Conservation (phyloP, 2,888 invertebrate species). For the Celastrina argiolus region DNA sequence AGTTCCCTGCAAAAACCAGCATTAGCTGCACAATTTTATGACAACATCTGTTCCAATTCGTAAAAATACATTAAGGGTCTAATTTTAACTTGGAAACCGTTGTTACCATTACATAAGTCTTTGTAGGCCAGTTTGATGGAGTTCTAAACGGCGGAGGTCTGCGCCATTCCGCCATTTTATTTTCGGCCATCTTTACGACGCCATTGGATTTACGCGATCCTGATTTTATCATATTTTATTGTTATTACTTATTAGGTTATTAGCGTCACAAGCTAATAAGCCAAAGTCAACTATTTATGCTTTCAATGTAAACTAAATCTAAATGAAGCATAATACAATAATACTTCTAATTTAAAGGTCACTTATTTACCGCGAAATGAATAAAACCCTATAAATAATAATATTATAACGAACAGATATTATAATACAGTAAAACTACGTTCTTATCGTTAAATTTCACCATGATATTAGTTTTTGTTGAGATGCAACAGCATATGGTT, state of each 20-base stretch:
- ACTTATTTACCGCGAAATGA: too few relatives aligned
- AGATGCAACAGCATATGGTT: too few relatives aligned
- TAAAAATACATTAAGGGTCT: constrained; percentile 11
- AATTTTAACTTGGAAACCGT: constrained; percentile 16
- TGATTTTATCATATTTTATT: constrained; percentile 6
- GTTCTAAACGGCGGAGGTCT: constrained; percentile 18
- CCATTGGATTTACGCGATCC: constrained; percentile 1
- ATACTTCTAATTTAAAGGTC: too few relatives aligned
- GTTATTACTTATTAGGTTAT: not conserved
- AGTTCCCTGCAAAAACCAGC: not conserved
- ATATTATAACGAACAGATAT: too few relatives aligned
- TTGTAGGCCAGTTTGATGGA: constrained; percentile 15
- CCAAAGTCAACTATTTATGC: too few relatives aligned
- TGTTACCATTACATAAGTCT: constrained; percentile 18
- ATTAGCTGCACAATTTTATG: not conserved
- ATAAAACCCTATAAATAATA: too few relatives aligned
- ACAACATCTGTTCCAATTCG: not conserved
- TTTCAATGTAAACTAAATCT: too few relatives aligned
- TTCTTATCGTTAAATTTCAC: too few relatives aligned
- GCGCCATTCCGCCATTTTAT: constrained; percentile 2
- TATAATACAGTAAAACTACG: too few relatives aligned
- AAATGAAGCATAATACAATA: too few relatives aligned
- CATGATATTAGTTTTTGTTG: too few relatives aligned
- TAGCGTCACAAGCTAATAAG: not conserved
- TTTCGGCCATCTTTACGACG: constrained; percentile 2